Evolutionary conservation across 2,888 invertebrate species (phyloP).

Genomic region (Leptarthrus brevirostris): DNA sequence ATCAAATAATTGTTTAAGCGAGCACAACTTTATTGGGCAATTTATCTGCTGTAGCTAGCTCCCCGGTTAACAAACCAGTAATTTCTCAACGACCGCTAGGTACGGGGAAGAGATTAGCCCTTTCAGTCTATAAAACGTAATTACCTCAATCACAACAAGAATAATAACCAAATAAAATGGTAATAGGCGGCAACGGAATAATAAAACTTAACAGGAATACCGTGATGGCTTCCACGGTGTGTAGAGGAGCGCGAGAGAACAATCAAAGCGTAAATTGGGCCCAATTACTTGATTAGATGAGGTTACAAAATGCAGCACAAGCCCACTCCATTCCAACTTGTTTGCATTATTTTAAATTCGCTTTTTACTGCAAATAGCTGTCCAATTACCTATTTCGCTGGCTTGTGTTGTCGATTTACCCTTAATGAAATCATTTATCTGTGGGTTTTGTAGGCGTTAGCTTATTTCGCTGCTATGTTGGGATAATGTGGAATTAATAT

Average conservation of each 20-base stretch:
- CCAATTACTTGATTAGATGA: constrained; percentile 41
- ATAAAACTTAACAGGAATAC: constrained; percentile 21
- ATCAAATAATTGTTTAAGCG: constrained; percentile 39
- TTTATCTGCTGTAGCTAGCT: constrained; percentile 10
- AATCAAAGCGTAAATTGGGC: constrained; percentile 42
- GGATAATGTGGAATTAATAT: too few species aligned
- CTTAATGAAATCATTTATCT: not conserved
- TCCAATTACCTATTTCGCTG: constrained; percentile 27
- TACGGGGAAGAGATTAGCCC: constrained; percentile 30
- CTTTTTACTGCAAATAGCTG: constrained; percentile 35
- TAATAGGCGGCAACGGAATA: constrained; percentile 34
- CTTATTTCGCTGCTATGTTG: too few species aligned
- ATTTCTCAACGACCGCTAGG: not conserved
- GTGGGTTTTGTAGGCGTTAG: not conserved
- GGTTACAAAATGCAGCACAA: constrained; percentile 40
- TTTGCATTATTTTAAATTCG: constrained; percentile 37
- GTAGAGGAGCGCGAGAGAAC: constrained; percentile 8
- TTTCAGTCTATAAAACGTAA: constrained; percentile 38
- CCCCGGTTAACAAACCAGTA: constrained; percentile 12
- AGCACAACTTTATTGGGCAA: constrained; percentile 44
- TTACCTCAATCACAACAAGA: constrained; percentile 44
- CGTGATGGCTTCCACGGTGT: not conserved
- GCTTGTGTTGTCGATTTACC: not conserved
- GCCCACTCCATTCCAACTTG: constrained; percentile 22
- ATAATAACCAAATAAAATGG: constrained; percentile 40